Evolutionary conservation across 2,113 vertebrate species (phyloP).

Genomic region (Rhinopomastus cyanomelas): DNA sequence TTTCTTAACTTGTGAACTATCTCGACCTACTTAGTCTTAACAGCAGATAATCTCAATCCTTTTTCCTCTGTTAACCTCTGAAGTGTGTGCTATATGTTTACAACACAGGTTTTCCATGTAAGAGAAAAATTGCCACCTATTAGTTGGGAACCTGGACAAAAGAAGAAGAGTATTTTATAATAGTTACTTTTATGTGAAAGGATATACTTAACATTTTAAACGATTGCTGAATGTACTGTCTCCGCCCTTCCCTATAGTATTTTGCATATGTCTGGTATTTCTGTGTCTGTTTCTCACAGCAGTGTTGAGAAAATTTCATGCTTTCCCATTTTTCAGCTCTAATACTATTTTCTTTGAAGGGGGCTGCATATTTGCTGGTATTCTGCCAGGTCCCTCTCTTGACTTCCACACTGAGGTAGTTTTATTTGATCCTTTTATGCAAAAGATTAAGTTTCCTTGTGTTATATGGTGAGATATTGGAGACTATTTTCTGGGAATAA

Average conservation of each 20-base stretch:
- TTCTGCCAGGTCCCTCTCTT: slow-evolving; percentile 23
- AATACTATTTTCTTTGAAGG: slow-evolving; percentile 57
- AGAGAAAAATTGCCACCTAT: background rate
- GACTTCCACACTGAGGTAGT: slow-evolving; percentile 34
- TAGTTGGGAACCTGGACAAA: background rate
- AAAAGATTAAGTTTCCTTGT: slow-evolving; percentile 46
- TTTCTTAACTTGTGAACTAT: background rate
- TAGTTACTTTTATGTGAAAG: background rate
- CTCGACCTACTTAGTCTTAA: slow-evolving; percentile 8
- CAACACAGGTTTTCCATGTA: background rate
- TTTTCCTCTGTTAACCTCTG: background rate
- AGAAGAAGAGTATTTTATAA: background rate
- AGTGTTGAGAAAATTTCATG: slow-evolving; percentile 61
- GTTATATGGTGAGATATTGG: slow-evolving; percentile 4
- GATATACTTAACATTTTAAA: background rate
- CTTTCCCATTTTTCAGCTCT: slow-evolving; percentile 45
- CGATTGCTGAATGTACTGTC: background rate
- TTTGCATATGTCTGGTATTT: slow-evolving; percentile 31
- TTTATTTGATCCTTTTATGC: slow-evolving; percentile 60
- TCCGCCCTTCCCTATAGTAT: background rate
- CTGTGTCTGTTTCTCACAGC: slow-evolving; percentile 23
- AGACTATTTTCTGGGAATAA: slow-evolving; percentile 40
- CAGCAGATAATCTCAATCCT: no score
- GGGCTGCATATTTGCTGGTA: slow-evolving; percentile 33
- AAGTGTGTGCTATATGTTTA: background rate